Base-by-base conservation (phyloP, 1,140 invertebrate species). In the Epicauta chinensis region DNA sequence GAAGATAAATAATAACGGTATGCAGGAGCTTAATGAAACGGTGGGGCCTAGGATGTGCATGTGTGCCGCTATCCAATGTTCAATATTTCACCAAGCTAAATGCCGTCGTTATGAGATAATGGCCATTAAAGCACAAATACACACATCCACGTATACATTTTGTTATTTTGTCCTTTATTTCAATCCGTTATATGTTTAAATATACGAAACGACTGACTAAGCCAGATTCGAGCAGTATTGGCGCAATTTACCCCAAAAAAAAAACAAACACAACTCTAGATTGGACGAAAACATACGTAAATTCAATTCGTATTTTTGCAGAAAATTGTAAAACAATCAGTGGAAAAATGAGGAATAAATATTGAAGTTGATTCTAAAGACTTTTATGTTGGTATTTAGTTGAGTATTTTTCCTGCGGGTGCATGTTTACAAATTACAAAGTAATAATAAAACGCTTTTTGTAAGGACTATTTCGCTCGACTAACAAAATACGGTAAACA, bases 1-100 rank as follows among this genome's bases (percentile, higher is more conserved):
- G 36, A 49, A 49, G 54, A 56, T 56, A 56, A 56, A 56, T 56
- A 56, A 51, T 51, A 56, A 51, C 48, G 48, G 54, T 42, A 40
- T 51, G 47, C 49, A 47, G n/a, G n/a, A n/a, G 49, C 46, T 56
- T 51, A 56, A 56, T 47, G 49, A 56, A 56, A 3, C 48, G 48
- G 46, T 45, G 47, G 46, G 41, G n/a, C n/a, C n/a, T n/a, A 51
- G 48, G 36, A 51, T 42, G 54, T 51, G 59, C 59, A 61, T 61
- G 59, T 58, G 53, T 54, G 56, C 51, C 48, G 56, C 53, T 51
- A 55, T 55, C 46, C 35, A 55, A 43, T 56, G 59, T 58, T 58
- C 59, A 61, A 61, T 61, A 61, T 58, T 61, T 61, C 56, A 61
- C 55, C 29, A n/a, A 53, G 49, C 56, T 56, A 61, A 61, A 61